These are phyloP conservation scores for Sipunculus nudus DNA, from an alignment of 2,888 invertebrate genomes.

Conservation along the genomic window DNA sequence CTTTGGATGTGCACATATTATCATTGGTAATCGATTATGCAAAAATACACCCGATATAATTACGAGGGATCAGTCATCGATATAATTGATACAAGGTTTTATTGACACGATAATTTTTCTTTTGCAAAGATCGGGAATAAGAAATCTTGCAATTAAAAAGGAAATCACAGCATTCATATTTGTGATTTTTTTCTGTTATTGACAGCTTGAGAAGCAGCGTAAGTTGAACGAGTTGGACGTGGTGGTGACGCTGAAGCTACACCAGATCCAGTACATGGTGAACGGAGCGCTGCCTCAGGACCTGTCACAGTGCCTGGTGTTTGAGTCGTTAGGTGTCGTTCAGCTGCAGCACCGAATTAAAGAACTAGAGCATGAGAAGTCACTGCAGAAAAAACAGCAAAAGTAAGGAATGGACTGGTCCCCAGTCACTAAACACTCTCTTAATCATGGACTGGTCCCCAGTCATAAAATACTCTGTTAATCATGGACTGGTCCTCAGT, in stretches of 20 bases:
- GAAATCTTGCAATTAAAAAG: no score
- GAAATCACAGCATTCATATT: no score
- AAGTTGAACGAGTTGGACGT: conserved; percentile 79
- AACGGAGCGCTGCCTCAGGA: conserved; percentile 61
- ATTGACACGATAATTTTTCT: no score
- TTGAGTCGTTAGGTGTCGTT: conserved; percentile 58
- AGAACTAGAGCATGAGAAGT: conserved; percentile 65
- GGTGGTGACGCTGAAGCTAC: conserved; percentile 60
- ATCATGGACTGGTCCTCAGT: no score
- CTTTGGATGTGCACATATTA: no score
- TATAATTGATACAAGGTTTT: no score
- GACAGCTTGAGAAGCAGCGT: conserved; percentile 72
- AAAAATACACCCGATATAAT: no score
- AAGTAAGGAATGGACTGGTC: conserved; percentile 57
- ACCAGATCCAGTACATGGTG: conserved; percentile 64
- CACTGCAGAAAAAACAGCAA: conserved; percentile 62
- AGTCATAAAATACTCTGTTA: no score
- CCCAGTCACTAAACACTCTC: not conserved
- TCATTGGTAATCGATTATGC: no score
- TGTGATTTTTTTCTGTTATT: no score
- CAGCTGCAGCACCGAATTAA: conserved; percentile 62
- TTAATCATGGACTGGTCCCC: not conserved
- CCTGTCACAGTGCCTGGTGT: conserved; percentile 59
- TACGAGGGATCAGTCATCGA: no score
- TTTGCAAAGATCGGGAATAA: no score